Base-by-base conservation (phyloP, 2,888 invertebrate genomes). In the Platycnemis pennipes region DNA sequence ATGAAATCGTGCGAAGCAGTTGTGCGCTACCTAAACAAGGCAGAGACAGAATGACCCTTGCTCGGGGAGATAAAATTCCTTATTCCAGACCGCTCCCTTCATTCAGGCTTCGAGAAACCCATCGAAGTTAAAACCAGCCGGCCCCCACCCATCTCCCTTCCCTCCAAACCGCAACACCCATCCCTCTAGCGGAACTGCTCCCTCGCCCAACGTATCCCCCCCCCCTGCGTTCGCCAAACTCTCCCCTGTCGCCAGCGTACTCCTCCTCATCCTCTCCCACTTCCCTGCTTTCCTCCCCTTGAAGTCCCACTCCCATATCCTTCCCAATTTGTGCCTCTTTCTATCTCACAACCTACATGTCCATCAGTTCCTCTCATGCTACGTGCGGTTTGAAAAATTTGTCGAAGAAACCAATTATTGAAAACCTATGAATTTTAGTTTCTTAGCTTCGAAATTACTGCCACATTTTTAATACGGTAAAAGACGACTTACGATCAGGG, bases 101-200 rank as follows among this genome's bases (percentile, higher is more conserved):
- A 37, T 69, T 44, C 42, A n/a, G 91, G 63, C 56, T 91, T 13
- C 91, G 91, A 53, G 69, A n/a, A 91, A 63, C 44, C 91, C 91
- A 91, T 91, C 91, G 91, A 91, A 63, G 63, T 91, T 91, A 42
- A 69, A 91, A 63, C 56, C 56, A 46, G 31, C 53, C 89, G 53
- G 44, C 91, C 63, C 45, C n/a, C 44, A 11, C 45, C 44, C 91
- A 13, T 37, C 45, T 45, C 16, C 42, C 16, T 56, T 44, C 42
- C 49, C 16, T n/a, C 13, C 5, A 91, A 77, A 77, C 77, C 77
- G 77, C 77, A 77, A 37, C 31, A 11, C 77, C 26, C 37, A 11
- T 77, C 77, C 77, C 77, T 77, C 37, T 7, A 63, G 26, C 37
- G 11, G 31, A 31, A 77, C n/a, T 8, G 8, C 5, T 31, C 77